Evolutionary conservation across 2,113 vertebrate genomes (phyloP).

Genomic region (Miniopterus natalensis): DNA sequence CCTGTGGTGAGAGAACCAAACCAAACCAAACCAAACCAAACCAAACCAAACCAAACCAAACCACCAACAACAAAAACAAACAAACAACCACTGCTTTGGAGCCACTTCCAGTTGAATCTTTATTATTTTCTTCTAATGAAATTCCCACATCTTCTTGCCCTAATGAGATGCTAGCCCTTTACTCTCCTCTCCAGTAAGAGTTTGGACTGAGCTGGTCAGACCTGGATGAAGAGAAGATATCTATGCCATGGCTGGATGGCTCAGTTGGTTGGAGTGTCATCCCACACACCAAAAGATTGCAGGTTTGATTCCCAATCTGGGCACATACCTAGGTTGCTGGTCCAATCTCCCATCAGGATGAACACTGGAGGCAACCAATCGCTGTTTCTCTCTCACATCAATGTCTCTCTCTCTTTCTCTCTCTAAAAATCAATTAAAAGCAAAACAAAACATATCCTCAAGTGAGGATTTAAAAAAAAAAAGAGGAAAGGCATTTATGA

Average conservation of each 20-base stretch:
- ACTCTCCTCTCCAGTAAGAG: background rate
- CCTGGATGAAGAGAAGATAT: background rate
- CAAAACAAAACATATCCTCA: too few species aligned
- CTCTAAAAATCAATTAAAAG: too few species aligned
- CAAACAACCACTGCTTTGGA: background rate
- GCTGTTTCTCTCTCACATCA: too few species aligned
- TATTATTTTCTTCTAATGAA: background rate
- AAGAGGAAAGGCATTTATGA: background rate
- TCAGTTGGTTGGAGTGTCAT: too few species aligned
- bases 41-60: background rate
- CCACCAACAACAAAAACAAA: background rate
- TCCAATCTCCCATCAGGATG: too few species aligned
- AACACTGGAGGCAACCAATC: too few species aligned
- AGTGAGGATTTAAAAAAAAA: too few species aligned
- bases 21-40: background rate
- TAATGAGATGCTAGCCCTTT: background rate
- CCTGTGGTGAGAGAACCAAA: background rate
- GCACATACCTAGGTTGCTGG: too few species aligned
- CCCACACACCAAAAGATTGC: too few species aligned
- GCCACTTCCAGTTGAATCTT: background rate
- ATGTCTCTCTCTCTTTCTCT: too few species aligned
- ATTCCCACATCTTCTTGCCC: background rate
- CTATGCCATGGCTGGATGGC: background rate
- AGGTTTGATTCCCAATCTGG: too few species aligned
- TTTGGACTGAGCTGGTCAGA: background rate